Evolutionary conservation across 2,113 vertebrate species (phyloP).

Genomic region (Cavia porcellus): DNA sequence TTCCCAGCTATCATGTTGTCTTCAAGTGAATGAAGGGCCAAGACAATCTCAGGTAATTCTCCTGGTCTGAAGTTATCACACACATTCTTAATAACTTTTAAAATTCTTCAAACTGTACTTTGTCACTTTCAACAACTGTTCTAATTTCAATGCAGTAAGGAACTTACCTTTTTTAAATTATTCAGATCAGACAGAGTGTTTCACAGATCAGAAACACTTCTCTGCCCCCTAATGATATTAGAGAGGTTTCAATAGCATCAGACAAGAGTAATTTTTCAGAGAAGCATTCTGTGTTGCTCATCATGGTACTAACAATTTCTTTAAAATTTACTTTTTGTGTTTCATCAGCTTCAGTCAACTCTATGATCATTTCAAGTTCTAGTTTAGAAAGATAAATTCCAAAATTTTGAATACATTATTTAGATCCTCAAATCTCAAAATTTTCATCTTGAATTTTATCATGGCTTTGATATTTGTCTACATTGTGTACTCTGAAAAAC

Average conservation of each 20-base stretch:
- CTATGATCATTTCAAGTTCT: no score
- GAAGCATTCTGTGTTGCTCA: no score
- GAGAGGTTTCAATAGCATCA: constrained; percentile 49
- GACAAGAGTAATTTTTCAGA: background rate
- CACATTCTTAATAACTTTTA: constrained; percentile 47
- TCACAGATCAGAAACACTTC: constrained; percentile 44
- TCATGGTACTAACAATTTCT: no score
- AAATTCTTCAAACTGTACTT: constrained; percentile 69
- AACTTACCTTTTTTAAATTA: constrained; percentile 69
- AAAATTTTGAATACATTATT: no score
- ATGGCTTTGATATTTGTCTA: no score
- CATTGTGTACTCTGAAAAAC: no score
- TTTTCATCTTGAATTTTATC: no score
- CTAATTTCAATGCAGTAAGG: background rate
- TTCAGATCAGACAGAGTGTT: constrained; percentile 40
- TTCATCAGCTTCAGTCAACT: no score
- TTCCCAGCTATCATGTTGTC: constrained; percentile 28
- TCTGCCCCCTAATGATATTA: constrained; percentile 1
- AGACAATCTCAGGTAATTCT: background rate
- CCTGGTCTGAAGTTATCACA: background rate
- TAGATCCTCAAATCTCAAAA: no score
- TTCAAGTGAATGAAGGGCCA: constrained; percentile 6
- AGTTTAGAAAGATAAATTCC: no score
- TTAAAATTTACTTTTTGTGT: no score
- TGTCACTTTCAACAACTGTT: constrained; percentile 28